phyloP scores from a whole-genome alignment of 1,140 invertebrate genomes.

The Vollenhovia emeryi region DNA sequence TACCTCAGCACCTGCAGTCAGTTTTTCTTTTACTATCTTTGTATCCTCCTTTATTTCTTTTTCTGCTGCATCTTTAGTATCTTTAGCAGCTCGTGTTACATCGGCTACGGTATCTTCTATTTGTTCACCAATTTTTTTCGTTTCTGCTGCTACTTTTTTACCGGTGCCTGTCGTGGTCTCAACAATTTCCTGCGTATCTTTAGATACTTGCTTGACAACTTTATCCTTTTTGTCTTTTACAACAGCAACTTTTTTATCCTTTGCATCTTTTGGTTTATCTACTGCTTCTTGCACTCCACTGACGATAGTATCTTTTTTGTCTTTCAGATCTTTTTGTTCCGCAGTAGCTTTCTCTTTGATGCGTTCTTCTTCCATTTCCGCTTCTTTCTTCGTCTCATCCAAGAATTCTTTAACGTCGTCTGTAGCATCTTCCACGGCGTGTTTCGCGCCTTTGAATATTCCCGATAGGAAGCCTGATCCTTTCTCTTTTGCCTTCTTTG shows the following conservation, averaged over 20 bases:
- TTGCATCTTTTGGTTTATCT: constrained; percentile 68
- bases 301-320: constrained; percentile 28
- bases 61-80: constrained; percentile 37
- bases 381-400: constrained; percentile 71
- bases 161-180: constrained; percentile 45
- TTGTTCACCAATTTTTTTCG: constrained; percentile 32
- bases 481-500: constrained; percentile 75
- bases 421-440: constrained; percentile 77
- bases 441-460: constrained; percentile 75
- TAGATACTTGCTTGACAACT: neutral
- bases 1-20: constrained; percentile 10
- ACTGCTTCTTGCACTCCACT: no score
- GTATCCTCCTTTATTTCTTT: constrained; percentile 61
- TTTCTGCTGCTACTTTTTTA: constrained; percentile 49
- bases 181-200: constrained; percentile 36
- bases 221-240: constrained; percentile 53
- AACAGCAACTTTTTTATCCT: constrained; percentile 63
- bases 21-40: constrained; percentile 54
- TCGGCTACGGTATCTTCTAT: neutral
- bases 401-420: constrained; percentile 78
- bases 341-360: neutral
- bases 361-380: constrained; percentile 24
- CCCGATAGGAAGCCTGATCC: constrained; percentile 72
- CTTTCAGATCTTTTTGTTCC: neutral
- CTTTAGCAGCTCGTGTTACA: neutral